Evolutionary conservation across 1,140 invertebrate species (phyloP), one percentile per base, ranked within the genome.

Genomic region (Drosophila nikananu): DNA sequence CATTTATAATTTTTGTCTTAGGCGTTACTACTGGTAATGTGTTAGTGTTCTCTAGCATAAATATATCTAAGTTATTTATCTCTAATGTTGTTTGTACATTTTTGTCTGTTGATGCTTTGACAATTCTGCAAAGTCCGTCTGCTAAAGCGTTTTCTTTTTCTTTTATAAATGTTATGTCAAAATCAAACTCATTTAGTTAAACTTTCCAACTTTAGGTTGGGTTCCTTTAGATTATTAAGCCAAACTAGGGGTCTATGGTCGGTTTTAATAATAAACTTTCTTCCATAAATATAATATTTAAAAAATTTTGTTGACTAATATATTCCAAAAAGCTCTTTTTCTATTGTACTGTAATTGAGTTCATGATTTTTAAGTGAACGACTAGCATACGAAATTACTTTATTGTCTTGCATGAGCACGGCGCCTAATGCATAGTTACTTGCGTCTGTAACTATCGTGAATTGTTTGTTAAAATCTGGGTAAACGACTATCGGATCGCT

Each of bases 401-500:
- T 39, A 39, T 39, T 62, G 21, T 57, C 44, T 57, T 62, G 61
- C 15, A 39, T 44, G n/a, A 74, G 39, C 17, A 61, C 59, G 5
- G 64, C 27, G 27, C 8, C 27, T 30, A 30, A 30, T 30, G 27
- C 27, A 30, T 30, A 30, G 7, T 79, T 61, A 52, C 37, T 60
- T 5, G 71, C 71, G n/a, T 79, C 71, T 25, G 72, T 59, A 32
- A 52, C 44, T 15, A 75, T 15, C 1, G 30, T 68, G 41, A 75
- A 75, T 23, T 32, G 27, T 52, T 63, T 58, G 13, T 41, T 52
- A 25, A 74, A 74, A 13, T 75, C 71, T 17, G 76, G 62, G 6
- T 37, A 58, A 0, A 19, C n/a, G 9, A 41, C 23, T 21, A 58
- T 49, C 1, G 64, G 32, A 2, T 58, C 41, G 46, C 8, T 51